Evolutionary conservation across 92 coral and sea anemone genomes (phyloP).

Genomic region (Metridium senile): DNA sequence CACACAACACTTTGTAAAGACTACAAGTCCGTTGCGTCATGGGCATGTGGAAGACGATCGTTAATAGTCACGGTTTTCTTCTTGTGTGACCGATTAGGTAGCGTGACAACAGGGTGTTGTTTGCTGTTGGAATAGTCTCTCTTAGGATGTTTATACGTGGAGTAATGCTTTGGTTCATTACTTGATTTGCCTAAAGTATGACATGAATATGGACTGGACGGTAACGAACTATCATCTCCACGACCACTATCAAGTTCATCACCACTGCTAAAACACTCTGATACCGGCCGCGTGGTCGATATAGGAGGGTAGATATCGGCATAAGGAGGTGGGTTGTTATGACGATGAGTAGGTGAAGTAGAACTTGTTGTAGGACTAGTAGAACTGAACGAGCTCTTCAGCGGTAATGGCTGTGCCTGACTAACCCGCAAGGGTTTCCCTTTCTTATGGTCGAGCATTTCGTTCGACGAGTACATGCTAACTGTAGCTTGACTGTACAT

Average conservation of each 20-base stretch:
- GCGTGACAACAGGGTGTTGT: constrained; percentile 44
- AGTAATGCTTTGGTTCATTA: constrained; percentile 22
- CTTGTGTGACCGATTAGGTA: constrained; percentile 35
- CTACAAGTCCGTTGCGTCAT: constrained; percentile 40
- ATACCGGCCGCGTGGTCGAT: constrained; percentile 43
- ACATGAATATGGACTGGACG: constrained; percentile 73
- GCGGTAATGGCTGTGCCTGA: constrained; percentile 53
- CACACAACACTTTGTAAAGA: not conserved
- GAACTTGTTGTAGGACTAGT: constrained; percentile 44
- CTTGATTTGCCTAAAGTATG: constrained; percentile 44
- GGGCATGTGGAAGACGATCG: constrained; percentile 18
- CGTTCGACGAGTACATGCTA: constrained; percentile 44
- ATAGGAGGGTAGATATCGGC: constrained; percentile 42
- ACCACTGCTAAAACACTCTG: constrained; percentile 68
- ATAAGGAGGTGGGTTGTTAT: constrained; percentile 36
- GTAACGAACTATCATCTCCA: constrained; percentile 61
- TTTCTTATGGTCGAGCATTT: constrained; percentile 21
- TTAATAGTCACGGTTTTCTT: constrained; percentile 31
- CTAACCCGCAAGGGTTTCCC: constrained; percentile 35
- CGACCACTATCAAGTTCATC: constrained; percentile 82
- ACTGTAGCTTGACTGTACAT: constrained; percentile 83
- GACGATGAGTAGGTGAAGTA: constrained; percentile 36
- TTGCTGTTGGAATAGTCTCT: constrained; percentile 6
- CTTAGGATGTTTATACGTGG: constrained; percentile 30
- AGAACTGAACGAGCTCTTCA: constrained; percentile 43